Evolutionary conservation across 30 jellyfish, hydroid and myxozoan species (phyloP).

Genomic region (Hydractinia echinata): DNA sequence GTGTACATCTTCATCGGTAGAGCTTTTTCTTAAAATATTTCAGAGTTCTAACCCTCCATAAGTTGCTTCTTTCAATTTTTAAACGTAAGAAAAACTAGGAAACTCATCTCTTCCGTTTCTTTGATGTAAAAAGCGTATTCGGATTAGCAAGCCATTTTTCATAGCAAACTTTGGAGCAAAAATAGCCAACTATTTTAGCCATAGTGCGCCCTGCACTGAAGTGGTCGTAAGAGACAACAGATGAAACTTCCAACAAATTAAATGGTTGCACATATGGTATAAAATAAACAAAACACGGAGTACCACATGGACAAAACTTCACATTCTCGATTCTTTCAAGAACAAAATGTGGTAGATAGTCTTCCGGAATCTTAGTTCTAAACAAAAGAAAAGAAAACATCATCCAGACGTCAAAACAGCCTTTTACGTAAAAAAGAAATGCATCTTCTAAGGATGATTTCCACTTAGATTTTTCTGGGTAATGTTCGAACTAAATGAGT

Average conservation of each 20-base stretch:
- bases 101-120: no score
- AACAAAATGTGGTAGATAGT: conserved; percentile 40
- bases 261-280: conserved; percentile 46
- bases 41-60: no score
- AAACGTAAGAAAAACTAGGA: no score
- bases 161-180: conserved; percentile 55
- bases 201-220: conserved; percentile 45
- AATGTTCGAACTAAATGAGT: no score
- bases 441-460: no score
- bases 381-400: neutral
- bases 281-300: conserved; percentile 47
- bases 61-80: neutral
- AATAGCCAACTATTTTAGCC: conserved; percentile 57
- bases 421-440: no score
- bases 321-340: conserved; percentile 34
- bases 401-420: no score
- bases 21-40: no score
- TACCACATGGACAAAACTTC: conserved; percentile 57
- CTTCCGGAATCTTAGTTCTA: conserved; percentile 19
- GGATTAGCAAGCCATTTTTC: conserved; percentile 49
- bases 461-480: no score
- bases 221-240: conserved; percentile 45
- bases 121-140: conserved; percentile 23
- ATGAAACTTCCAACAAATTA: conserved; percentile 52
- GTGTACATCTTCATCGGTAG: no score